These are phyloP conservation scores for Eunapius fragilis DNA, from an alignment of 37 sponge, comb jelly and placozoan species.

Conservation along the genomic window DNA sequence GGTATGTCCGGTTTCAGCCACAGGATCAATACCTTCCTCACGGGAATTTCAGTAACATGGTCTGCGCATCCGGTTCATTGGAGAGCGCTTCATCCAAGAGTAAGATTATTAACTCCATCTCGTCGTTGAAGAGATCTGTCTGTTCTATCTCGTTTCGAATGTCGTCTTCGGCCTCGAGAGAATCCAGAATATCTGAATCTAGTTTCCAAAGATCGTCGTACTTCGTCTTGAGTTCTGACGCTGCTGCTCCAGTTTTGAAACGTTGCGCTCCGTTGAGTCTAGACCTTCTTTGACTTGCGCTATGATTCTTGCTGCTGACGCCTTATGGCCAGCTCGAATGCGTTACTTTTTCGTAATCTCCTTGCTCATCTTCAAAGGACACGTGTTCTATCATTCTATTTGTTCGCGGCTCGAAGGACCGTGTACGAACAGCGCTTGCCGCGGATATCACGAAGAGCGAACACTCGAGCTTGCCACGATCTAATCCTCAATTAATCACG, in stretches of 20 bases:
- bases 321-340: slow-evolving; percentile 22
- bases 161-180: background rate
- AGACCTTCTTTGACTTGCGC: background rate
- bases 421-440: background rate
- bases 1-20: too few relatives aligned
- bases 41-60: too few relatives aligned
- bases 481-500: too few relatives aligned
- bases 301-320: slow-evolving; percentile 1
- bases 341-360: slow-evolving; percentile 3
- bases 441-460: background rate
- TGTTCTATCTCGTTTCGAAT: slow-evolving; percentile 15
- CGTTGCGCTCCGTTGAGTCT: background rate
- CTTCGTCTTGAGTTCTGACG: slow-evolving; percentile 7
- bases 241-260: background rate
- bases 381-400: too few relatives aligned
- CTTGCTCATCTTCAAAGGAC: too few relatives aligned
- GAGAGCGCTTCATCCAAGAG: background rate
- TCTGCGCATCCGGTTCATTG: background rate
- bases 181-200: slow-evolving; percentile 19
- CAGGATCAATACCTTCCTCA: too few relatives aligned
- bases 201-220: background rate
- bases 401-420: slow-evolving; percentile 41
- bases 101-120: background rate
- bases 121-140: slow-evolving; percentile 5
- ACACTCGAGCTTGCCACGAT: background rate